These are phyloP conservation scores for Coregonus sp. DNA, from an alignment of 2,797 vertebrate species.

Conservation along the genomic window DNA sequence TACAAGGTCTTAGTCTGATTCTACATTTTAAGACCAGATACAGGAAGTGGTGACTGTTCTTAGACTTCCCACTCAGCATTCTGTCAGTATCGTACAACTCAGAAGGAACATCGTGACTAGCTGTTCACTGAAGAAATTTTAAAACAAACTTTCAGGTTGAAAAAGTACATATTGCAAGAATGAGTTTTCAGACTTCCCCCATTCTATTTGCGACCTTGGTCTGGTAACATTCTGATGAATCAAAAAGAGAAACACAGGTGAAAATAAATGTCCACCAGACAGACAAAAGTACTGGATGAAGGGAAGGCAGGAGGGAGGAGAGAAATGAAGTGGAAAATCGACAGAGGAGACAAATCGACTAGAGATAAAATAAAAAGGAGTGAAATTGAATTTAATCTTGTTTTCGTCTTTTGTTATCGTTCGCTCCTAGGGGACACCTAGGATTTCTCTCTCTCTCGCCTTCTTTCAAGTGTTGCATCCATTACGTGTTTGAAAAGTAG, in stretches of 20 bases:
- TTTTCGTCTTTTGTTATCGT: constrained; percentile 11
- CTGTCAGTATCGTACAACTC: background rate
- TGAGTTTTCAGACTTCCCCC: no score
- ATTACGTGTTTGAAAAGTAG: constrained; percentile 21
- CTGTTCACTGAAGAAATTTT: background rate
- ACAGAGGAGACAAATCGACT: background rate
- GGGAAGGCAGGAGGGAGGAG: background rate
- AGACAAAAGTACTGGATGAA: constrained; percentile 30
- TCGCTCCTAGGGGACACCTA: constrained; percentile 9
- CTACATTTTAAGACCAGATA: background rate
- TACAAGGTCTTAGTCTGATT: background rate
- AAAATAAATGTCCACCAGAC: constrained; percentile 8
- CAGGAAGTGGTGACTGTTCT: background rate
- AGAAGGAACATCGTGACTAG: background rate
- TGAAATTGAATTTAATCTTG: constrained; percentile 47
- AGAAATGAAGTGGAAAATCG: no score
- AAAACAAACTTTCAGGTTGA: background rate
- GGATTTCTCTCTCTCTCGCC: constrained; percentile 2
- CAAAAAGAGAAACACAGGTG: background rate
- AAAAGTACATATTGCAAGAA: no score
- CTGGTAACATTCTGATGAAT: background rate
- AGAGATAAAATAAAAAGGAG: constrained; percentile 72
- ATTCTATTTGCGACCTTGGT: background rate
- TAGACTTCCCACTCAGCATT: background rate
- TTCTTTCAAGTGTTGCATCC: background rate